Percentiles rank a stretch among this genome's conserved stretches.
These are phyloP conservation scores for Alloscopus bannaensis DNA, from an alignment of 2,888 invertebrate genomes.

Conservation along the genomic window DNA sequence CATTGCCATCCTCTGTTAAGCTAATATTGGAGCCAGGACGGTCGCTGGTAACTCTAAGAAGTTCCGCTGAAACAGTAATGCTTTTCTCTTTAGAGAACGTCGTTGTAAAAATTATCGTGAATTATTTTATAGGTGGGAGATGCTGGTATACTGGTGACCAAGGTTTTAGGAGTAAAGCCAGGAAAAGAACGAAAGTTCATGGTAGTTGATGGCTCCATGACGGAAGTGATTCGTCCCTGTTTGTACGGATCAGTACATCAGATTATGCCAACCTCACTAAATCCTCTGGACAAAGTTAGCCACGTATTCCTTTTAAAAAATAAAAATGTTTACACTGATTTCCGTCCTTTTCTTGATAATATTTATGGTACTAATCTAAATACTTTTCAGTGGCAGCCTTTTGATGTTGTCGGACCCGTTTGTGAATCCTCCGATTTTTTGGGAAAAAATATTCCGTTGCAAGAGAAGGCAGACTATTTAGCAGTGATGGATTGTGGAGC, in stretches of 20 bases:
- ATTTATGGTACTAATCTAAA: not conserved
- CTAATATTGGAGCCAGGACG: constrained; percentile 76
- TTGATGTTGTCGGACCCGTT: constrained; percentile 76
- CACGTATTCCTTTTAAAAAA: not conserved
- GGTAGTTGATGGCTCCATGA: constrained; percentile 76
- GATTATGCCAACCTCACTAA: constrained; percentile 73
- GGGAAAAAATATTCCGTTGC: constrained; percentile 74
- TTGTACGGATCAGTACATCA: constrained; percentile 76
- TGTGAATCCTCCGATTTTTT: constrained; percentile 76
- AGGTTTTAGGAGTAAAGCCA: constrained; percentile 75
- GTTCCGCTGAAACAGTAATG: not conserved
- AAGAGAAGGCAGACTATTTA: constrained; percentile 74
- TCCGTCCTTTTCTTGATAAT: too few relatives aligned
- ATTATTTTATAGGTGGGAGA: constrained; percentile 59
- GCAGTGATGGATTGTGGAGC: constrained; percentile 74
- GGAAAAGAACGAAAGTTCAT: constrained; percentile 74
- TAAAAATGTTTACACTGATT: constrained; percentile 6
- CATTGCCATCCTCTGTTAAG: constrained; percentile 72
- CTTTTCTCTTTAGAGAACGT: not conserved
- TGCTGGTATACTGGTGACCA: constrained; percentile 74
- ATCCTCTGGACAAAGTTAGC: constrained; percentile 19
- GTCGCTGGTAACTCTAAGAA: constrained; percentile 74
- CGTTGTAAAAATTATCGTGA: constrained; percentile 21
- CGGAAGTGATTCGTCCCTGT: constrained; percentile 75
- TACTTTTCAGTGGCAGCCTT: constrained; percentile 67